phyloP scores from a whole-genome alignment of 1,140 invertebrate species.

The Spodoptera litura region DNA sequence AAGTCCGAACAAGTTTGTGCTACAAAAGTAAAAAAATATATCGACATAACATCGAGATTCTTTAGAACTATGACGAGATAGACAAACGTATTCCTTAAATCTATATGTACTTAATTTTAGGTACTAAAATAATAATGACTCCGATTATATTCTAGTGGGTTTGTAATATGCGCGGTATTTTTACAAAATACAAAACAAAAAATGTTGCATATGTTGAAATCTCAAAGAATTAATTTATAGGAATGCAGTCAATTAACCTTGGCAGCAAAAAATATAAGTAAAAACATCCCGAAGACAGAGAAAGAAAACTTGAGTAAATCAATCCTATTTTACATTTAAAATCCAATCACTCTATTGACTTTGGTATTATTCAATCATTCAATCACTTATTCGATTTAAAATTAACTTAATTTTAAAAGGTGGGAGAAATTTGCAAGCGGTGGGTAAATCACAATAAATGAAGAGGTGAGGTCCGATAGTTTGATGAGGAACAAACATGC shows the following conservation, averaged over 20 bases:
- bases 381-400: neutral
- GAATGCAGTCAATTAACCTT: too few relatives aligned
- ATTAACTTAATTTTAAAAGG: neutral
- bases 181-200: neutral
- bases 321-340: neutral
- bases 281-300: too few relatives aligned
- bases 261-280: neutral
- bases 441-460: too few relatives aligned
- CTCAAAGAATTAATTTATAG: neutral
- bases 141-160: neutral
- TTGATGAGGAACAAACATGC: too few relatives aligned
- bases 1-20: too few relatives aligned
- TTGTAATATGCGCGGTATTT: slow-evolving; percentile 6
- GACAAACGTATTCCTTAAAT: too few relatives aligned
- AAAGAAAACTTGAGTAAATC: neutral
- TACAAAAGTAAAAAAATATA: too few relatives aligned
- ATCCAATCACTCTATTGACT: neutral
- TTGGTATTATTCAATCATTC: neutral
- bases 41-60: too few relatives aligned
- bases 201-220: neutral
- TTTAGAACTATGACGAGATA: too few relatives aligned
- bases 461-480: too few relatives aligned
- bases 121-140: neutral
- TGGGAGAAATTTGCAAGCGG: neutral
- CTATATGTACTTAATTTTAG: slow-evolving; percentile 4